Conservation (phyloP, 2,888 invertebrate genomes). For the Chalcosyrphus nemorum region DNA sequence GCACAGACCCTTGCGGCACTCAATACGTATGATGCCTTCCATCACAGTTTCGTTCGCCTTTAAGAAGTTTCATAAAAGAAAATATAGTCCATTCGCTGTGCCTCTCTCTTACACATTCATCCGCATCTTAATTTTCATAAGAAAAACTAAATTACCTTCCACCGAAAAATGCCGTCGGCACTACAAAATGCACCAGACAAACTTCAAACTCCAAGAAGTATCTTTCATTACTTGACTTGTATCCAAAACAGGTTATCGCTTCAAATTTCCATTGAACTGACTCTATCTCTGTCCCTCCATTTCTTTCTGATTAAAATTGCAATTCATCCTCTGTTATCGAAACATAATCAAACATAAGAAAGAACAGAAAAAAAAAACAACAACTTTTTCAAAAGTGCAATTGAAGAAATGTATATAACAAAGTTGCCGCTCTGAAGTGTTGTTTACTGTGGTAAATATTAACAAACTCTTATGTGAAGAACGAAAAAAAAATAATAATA, state of each 20-base stretch:
- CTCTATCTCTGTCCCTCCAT: slow-evolving; percentile 1
- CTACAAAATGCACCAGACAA: not conserved
- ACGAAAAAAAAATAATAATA: slow-evolving; percentile 39
- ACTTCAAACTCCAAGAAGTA: not conserved
- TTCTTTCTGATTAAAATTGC: slow-evolving; percentile 52
- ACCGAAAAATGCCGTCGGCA: slow-evolving; percentile 54
- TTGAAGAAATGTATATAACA: slow-evolving; percentile 61
- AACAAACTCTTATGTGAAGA: slow-evolving; percentile 69
- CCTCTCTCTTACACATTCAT: not conserved
- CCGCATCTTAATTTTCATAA: not conserved
- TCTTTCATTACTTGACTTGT: not conserved
- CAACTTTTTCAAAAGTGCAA: slow-evolving; percentile 60
- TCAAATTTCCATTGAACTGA: slow-evolving; percentile 51
- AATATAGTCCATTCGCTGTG: not conserved
- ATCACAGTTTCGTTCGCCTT: too few relatives aligned
- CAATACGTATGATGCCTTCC: too few relatives aligned
- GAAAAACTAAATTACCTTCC: not conserved
- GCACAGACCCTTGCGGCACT: too few relatives aligned
- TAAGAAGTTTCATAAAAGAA: too few relatives aligned
- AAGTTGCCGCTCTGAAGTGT: slow-evolving; percentile 70
- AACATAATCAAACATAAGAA: slow-evolving; percentile 55
- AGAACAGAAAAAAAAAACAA: slow-evolving; percentile 17
- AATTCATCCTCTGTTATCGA: slow-evolving; percentile 63
- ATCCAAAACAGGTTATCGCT: slow-evolving; percentile 25
- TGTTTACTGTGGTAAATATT: slow-evolving; percentile 70